phyloP scores from a whole-genome alignment of 1,140 invertebrate genomes.

The Ips typographus region DNA sequence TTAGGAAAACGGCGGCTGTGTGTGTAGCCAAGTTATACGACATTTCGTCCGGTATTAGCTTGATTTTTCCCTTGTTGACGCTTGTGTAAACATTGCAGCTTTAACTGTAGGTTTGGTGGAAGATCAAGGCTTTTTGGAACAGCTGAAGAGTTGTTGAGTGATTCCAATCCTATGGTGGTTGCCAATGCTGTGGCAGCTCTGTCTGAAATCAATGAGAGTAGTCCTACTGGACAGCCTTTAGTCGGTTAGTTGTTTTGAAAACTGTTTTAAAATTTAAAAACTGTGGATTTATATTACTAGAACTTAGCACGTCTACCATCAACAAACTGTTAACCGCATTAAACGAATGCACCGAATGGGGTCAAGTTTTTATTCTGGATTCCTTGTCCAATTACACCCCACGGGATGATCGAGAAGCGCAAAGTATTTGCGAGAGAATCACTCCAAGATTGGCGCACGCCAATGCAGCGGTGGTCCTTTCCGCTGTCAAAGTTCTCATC shows the following conservation, averaged over 20 bases:
- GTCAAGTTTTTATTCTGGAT: conserved; percentile 98
- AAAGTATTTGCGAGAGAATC: conserved; percentile 98
- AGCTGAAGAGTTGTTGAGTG: conserved; percentile 94
- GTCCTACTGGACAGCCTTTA: conserved; percentile 85
- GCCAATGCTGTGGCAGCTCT: conserved; percentile 99
- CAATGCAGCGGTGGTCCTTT: conserved; percentile 99
- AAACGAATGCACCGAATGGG: conserved; percentile 99
- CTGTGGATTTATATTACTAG: conserved; percentile 49
- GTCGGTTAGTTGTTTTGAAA: conserved; percentile 57
- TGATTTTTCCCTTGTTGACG: not conserved
- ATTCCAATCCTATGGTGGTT: conserved; percentile 99
- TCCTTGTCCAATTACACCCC: conserved; percentile 96
- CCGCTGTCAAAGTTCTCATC: conserved; percentile 96
- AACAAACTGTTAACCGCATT: conserved; percentile 98
- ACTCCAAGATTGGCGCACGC: conserved; percentile 97
- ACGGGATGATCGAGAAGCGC: conserved; percentile 97
- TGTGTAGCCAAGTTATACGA: conserved; percentile 99
- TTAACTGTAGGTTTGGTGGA: conserved; percentile 77
- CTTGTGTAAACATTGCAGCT: conserved; percentile 8
- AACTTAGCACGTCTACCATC: conserved; percentile 97
- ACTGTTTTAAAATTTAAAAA: not conserved
- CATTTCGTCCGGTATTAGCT: conserved; percentile 75
- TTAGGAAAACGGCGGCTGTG: conserved; percentile 98
- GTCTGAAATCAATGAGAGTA: conserved; percentile 98
- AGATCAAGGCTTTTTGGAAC: conserved; percentile 97